Evolutionary conservation across 2,888 invertebrate genomes (phyloP), one percentile per base, ranked within the genome.

Genomic region (Leucozona laternaria): DNA sequence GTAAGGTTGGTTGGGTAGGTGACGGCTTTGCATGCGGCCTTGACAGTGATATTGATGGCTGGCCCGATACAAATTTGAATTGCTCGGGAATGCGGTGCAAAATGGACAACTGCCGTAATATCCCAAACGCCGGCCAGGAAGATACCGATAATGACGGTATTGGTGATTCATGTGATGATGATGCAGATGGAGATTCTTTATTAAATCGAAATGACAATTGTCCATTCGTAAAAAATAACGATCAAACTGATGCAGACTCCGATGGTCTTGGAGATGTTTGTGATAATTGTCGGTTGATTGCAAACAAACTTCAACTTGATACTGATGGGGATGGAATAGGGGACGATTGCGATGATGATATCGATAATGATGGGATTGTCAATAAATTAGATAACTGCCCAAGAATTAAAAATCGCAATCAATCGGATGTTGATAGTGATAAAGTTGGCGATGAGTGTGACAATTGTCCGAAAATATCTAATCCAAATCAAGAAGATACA

Each of bases 91-190:
- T 92, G 1, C 94, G 94, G 60, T 98, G 98, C 89, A 93, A 94
- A 78, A 95, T 95, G 90, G 98, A 99, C 92, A 99, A 98, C 92
- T 99, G 98, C 90, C 95, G 95, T 0, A 92, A 94, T 13, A 95
- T 96, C 0, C 98, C 98, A 0, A 98, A 98, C 93, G 97, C 97
- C 0, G 98, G 98, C 0, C 98, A 98, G 91, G 98, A 98, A 91
- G 98, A 98, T 91, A 96, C 97, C 0, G 98, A 98, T 89, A 92
- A 94, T 0, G 98, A 98, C 91, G 96, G 96, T 0, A 91, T 95
- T 8, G 98, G 98, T 73, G 97, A 97, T 93, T 96, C 96, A 2
- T 98, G 98, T 90, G 98, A 99, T 91, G 94, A 95, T 0, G 98
- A 99, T 91, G 97, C 98, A 10, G 99, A 99, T 91, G 97, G 97